A percentile compares a stretch with the other conserved stretches of the same genome.
Evolutionary conservation across 2,888 invertebrate species (phyloP).

Genomic region (Drosophila paramelanica): DNA sequence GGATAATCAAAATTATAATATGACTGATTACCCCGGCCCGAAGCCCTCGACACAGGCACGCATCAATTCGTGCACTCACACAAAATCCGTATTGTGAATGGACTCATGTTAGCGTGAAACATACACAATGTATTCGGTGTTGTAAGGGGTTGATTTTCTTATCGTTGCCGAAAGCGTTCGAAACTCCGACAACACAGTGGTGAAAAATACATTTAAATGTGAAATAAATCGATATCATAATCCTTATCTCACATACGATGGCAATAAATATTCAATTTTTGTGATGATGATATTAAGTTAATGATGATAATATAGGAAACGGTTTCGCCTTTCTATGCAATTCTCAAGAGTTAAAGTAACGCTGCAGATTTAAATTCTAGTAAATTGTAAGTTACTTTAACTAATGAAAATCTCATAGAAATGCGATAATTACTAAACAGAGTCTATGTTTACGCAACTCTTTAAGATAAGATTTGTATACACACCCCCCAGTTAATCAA

Average conservation of each 20-base stretch:
- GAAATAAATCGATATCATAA: constrained; percentile 6
- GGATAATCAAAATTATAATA: constrained; percentile 85
- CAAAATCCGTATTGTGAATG: constrained; percentile 9
- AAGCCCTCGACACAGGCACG: constrained; percentile 54
- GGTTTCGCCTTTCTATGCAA: neutral
- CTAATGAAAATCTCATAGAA: too few species aligned
- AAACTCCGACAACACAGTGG: constrained; percentile 14
- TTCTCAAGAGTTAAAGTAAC: neutral
- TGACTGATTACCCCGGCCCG: constrained; percentile 82
- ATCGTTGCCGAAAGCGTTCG: constrained; percentile 14
- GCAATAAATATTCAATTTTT: neutral
- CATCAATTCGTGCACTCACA: constrained; percentile 39
- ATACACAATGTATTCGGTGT: constrained; percentile 41
- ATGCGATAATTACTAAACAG: too few species aligned
- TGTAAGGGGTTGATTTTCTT: constrained; percentile 46
- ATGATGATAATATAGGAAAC: too few species aligned
- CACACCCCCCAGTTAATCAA: too few species aligned
- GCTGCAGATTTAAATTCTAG: neutral
- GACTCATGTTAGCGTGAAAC: constrained; percentile 47
- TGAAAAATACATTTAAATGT: neutral
- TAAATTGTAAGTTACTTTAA: too few species aligned
- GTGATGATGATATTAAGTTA: too few species aligned
- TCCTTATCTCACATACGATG: neutral
- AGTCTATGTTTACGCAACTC: too few species aligned
- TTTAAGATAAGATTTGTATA: too few species aligned